Evolutionary conservation across 2,888 invertebrate species (phyloP), one percentile per base, ranked within the genome.

Genomic region (Heteromyza rotundicornis): DNA sequence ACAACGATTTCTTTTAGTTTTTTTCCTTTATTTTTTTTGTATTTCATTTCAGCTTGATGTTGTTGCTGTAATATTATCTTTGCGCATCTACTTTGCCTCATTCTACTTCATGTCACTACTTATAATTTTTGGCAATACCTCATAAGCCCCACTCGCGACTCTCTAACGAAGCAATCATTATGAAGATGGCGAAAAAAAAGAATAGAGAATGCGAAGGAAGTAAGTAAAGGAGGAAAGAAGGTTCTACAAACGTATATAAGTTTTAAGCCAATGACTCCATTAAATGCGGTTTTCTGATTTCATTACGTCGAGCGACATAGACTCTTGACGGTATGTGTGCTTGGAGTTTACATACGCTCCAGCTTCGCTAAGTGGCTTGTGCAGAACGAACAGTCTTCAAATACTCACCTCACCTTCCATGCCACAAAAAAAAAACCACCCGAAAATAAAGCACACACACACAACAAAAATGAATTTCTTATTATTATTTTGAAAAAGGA

Each of bases 261-360:
- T 62, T 68, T 65, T 67, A 58, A 70, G 68, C 66, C 73, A 75
- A 76, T 74, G 76, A 72, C 76, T 75, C 74, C 74, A 76, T 76
- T 74, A 70, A 73, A 68, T 66, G 65, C 67, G 67, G 64, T 64
- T 67, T 70, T 68, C 68, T 68, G 69, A 70, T 66, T 74, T 68
- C 68, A 72, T 70, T 68, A 70, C 70, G 68, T 7, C 65, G 66
- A 52, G n/a, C 40, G 5, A 27, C 27, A 10, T 10, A 27, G 27
- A 7, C 7, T 27, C 27, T 7, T 27, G 40, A n/a, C 40, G 40
- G 47, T 19, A n/a, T n/a, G 47, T 47, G 19, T 47, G 47, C 47
- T 17, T 47, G 19, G 20, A 17, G 20, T 14, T 47, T 8, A 19
- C 17, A 2, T n/a, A 14, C n/a, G 40, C 10, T 12, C 5, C 40